These are phyloP conservation scores for Huso huso DNA, from an alignment of 2,797 vertebrate species.

Conservation along the genomic window DNA sequence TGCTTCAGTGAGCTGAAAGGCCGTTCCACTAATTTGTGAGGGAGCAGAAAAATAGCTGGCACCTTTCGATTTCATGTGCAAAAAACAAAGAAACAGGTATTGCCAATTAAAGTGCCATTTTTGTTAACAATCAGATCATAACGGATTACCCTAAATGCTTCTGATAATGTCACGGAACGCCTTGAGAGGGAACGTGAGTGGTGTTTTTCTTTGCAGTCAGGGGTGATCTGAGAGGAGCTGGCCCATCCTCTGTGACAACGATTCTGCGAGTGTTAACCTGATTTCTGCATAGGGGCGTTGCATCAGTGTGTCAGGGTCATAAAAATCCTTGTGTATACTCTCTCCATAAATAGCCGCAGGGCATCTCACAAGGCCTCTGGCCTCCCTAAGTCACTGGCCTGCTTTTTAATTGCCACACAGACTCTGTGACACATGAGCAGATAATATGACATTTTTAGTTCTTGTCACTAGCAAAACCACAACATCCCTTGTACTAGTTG, in stretches of 20 bases:
- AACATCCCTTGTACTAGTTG: constrained; percentile 77
- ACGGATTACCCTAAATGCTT: constrained; percentile 62
- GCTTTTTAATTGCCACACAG: constrained; percentile 93
- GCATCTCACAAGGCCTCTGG: constrained; percentile 88
- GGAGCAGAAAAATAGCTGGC: constrained; percentile 74
- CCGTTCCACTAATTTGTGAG: constrained; percentile 75
- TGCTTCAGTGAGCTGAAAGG: constrained; percentile 69
- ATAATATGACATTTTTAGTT: constrained; percentile 84
- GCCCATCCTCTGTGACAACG: constrained; percentile 14
- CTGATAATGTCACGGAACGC: constrained; percentile 65
- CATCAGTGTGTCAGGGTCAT: constrained; percentile 45
- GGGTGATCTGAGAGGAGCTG: constrained; percentile 24
- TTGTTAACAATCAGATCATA: constrained; percentile 69
- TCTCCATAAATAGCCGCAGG: constrained; percentile 81
- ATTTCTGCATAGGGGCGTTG: constrained; percentile 36
- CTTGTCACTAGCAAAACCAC: constrained; percentile 76
- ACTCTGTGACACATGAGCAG: constrained; percentile 77
- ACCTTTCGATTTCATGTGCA: constrained; percentile 60
- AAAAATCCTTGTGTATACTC: constrained; percentile 44
- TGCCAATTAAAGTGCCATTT: constrained; percentile 61
- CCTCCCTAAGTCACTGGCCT: constrained; percentile 90
- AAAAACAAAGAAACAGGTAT: constrained; percentile 59
- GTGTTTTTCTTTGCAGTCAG: constrained; percentile 25
- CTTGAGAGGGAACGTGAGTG: constrained; percentile 54
- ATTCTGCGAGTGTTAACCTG: constrained; percentile 28